A percentile compares a stretch with the other conserved stretches of the same genome.
These are phyloP conservation scores for Alsophila aescularia DNA, from an alignment of 2,888 invertebrate species.

Conservation along the genomic window DNA sequence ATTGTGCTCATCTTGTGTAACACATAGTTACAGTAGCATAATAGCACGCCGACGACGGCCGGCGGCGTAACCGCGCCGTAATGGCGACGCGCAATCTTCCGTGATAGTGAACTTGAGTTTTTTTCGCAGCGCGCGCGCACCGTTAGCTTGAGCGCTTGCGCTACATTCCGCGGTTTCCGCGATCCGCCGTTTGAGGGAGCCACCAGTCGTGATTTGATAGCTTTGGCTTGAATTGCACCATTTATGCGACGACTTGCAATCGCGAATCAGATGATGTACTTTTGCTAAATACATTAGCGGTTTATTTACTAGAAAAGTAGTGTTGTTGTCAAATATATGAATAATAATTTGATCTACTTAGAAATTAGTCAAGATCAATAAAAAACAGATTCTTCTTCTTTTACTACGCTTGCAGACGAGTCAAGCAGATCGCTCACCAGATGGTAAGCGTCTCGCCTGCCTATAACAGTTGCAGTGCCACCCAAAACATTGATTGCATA, in stretches of 20 bases:
- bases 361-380: too few species aligned
- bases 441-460: too few species aligned
- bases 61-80: slow-evolving; percentile 74
- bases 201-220: slow-evolving; percentile 48
- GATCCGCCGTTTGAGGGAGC: slow-evolving; percentile 64
- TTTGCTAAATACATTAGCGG: background rate
- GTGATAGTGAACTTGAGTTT: slow-evolving; percentile 84
- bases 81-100: slow-evolving; percentile 79
- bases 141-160: slow-evolving; percentile 70
- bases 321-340: too few species aligned
- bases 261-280: background rate
- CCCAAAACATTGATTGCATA: too few species aligned
- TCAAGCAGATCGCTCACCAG: too few species aligned
- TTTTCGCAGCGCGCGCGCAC: slow-evolving; percentile 75
- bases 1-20: slow-evolving; percentile 57
- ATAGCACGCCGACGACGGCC: slow-evolving; percentile 51
- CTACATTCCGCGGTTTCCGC: slow-evolving; percentile 79
- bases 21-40: slow-evolving; percentile 60
- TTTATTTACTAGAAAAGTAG: too few species aligned
- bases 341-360: too few species aligned
- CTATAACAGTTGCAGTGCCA: too few species aligned
- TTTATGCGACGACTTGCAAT: background rate
- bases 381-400: too few species aligned
- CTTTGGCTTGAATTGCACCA: background rate
- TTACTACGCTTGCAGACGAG: too few species aligned